phyloP scores from a whole-genome alignment of 2,888 invertebrate species.

The Erebia ligea region DNA sequence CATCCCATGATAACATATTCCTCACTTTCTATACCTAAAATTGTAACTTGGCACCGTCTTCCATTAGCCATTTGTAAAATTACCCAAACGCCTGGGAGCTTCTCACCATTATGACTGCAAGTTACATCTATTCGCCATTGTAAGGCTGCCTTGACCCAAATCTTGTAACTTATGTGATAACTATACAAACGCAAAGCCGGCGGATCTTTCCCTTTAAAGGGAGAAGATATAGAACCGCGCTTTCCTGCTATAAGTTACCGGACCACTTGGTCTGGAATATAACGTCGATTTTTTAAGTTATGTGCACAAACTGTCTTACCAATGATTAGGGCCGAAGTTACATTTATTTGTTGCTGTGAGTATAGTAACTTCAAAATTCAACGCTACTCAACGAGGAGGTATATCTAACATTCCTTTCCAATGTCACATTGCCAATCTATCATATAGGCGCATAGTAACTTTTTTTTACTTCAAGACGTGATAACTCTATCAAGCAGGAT shows the following conservation, averaged over 20 bases:
- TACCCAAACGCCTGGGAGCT: constrained; percentile 62
- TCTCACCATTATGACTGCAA: constrained; percentile 57
- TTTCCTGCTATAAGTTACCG: neutral
- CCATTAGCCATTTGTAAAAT: constrained; percentile 51
- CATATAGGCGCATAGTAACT: too few species aligned
- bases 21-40: constrained; percentile 26
- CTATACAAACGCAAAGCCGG: neutral
- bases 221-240: neutral
- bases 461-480: too few species aligned
- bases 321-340: neutral
- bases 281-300: neutral
- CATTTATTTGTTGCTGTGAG: neutral
- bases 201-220: too few species aligned
- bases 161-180: constrained; percentile 40
- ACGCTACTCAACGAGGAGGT: neutral
- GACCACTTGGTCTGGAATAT: neutral
- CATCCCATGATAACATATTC: neutral
- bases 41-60: constrained; percentile 32
- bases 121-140: constrained; percentile 53
- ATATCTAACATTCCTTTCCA: too few species aligned
- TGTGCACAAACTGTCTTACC: neutral
- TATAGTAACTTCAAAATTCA: neutral
- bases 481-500: too few species aligned
- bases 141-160: constrained; percentile 65
- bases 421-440: too few species aligned